Conservation (phyloP, 1,140 invertebrate genomes). For the Vanessa atalanta region DNA sequence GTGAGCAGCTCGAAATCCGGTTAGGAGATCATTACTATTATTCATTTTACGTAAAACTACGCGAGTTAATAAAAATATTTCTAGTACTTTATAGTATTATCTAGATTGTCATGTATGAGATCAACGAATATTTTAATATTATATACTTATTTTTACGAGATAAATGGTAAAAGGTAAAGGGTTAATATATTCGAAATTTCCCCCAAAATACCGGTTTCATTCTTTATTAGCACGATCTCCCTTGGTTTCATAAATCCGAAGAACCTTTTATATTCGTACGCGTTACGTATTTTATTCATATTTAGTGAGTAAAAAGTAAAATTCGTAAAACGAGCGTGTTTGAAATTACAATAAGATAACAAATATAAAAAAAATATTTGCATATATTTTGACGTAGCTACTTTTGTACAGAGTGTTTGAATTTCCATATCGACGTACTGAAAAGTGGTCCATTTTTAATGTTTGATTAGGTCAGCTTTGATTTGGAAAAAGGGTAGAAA, state of each 20-base stretch:
- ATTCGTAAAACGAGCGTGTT: slow-evolving; percentile 28
- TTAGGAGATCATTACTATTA: too few species aligned
- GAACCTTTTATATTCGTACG: slow-evolving; percentile 37
- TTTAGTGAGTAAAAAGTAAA: slow-evolving; percentile 33
- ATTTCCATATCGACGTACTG: not conserved
- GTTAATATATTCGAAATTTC: slow-evolving; percentile 30
- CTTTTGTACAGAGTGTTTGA: not conserved
- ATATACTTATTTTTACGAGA: not conserved
- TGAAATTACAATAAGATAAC: slow-evolving; percentile 37
- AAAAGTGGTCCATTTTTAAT: too few species aligned
- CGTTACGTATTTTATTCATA: slow-evolving; percentile 39
- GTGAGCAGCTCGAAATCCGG: too few species aligned
- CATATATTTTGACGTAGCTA: not conserved
- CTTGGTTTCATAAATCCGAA: slow-evolving; percentile 39
- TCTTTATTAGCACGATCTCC: slow-evolving; percentile 39
- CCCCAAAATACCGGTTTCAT: slow-evolving; percentile 27
- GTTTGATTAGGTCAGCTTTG: too few species aligned
- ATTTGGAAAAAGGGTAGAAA: too few species aligned
- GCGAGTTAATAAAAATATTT: too few species aligned
- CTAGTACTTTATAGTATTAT: too few species aligned
- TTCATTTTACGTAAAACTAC: too few species aligned
- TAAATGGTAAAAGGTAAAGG: slow-evolving; percentile 2
- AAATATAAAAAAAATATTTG: slow-evolving; percentile 17
- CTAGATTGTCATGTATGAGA: too few species aligned
- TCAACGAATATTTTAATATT: too few species aligned